A percentile compares a stretch with the other conserved stretches of the same genome.
These are phyloP conservation scores for Megaustenia siamemsis DNA, from an alignment of 2,888 invertebrate species.

Conservation along the genomic window DNA sequence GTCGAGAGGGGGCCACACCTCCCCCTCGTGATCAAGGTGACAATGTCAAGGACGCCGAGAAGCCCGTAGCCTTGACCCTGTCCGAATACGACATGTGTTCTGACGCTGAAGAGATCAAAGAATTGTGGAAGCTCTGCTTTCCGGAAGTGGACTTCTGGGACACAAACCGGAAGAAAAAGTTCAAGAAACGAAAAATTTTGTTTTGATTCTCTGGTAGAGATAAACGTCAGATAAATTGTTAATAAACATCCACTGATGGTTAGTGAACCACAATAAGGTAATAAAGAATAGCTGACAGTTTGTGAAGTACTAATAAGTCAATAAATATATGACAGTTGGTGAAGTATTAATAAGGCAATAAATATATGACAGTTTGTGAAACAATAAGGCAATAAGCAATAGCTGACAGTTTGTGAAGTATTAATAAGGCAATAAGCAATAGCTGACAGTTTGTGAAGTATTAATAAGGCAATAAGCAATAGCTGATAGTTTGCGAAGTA, in stretches of 20 bases:
- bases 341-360: no score
- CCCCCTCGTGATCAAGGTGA: constrained; percentile 19
- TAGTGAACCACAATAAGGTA: no score
- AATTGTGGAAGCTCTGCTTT: constrained; percentile 35
- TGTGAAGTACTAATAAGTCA: no score
- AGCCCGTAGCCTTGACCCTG: neutral
- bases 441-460: no score
- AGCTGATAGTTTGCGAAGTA: no score
- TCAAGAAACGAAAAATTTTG: constrained; percentile 35
- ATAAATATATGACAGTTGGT: no score
- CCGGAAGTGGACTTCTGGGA: constrained; percentile 47
- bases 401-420: no score
- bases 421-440: no score
- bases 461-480: no score
- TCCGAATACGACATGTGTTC: constrained; percentile 37
- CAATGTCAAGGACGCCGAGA: neutral
- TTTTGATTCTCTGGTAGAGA: neutral
- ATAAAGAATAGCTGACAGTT: neutral
- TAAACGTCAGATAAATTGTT: neutral
- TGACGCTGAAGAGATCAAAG: constrained; percentile 42
- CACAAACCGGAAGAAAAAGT: constrained; percentile 23
- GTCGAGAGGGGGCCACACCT: neutral
- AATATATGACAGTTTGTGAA: no score
- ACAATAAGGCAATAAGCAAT: no score
- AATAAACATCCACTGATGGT: no score